Conservation (phyloP, 1,140 invertebrate species). For the Sitophilus oryzae region DNA sequence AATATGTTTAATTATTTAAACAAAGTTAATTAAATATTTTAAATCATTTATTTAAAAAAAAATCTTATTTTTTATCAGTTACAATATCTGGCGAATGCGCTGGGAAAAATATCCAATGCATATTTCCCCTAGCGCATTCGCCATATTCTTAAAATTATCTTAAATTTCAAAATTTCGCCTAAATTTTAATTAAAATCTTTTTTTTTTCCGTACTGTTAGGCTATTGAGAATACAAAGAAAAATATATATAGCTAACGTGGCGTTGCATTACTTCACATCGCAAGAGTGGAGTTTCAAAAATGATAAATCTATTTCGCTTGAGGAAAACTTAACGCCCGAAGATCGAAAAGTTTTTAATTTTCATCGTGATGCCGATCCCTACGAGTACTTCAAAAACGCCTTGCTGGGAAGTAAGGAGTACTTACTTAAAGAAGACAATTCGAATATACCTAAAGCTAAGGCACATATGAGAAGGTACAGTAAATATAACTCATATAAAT, state of each 20-base stretch:
- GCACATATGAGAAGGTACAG: slow-evolving; percentile 18
- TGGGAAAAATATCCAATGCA: not conserved
- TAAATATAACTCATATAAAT: not conserved
- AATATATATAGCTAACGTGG: slow-evolving; percentile 68
- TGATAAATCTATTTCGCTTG: slow-evolving; percentile 60
- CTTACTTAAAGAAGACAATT: slow-evolving; percentile 33
- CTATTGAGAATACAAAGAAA: slow-evolving; percentile 73
- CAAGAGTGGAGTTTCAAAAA: slow-evolving; percentile 80
- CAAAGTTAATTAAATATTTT: not conserved
- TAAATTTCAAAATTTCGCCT: no score
- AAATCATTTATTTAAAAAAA: not conserved
- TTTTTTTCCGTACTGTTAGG: no score
- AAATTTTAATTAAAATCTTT: no score
- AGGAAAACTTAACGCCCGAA: slow-evolving; percentile 50
- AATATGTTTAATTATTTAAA: not conserved
- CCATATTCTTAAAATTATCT: no score
- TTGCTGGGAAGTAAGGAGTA: slow-evolving; percentile 27
- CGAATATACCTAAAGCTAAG: slow-evolving; percentile 24
- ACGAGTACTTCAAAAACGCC: slow-evolving; percentile 48
- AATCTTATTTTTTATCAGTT: not conserved
- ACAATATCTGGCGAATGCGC: slow-evolving; percentile 9
- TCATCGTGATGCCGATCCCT: slow-evolving; percentile 44
- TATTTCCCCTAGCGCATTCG: no score
- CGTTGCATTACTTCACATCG: slow-evolving; percentile 71
- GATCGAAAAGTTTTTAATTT: slow-evolving; percentile 64